Conservation (phyloP, 2,888 invertebrate genomes). For the Drosophila macrospina region DNA sequence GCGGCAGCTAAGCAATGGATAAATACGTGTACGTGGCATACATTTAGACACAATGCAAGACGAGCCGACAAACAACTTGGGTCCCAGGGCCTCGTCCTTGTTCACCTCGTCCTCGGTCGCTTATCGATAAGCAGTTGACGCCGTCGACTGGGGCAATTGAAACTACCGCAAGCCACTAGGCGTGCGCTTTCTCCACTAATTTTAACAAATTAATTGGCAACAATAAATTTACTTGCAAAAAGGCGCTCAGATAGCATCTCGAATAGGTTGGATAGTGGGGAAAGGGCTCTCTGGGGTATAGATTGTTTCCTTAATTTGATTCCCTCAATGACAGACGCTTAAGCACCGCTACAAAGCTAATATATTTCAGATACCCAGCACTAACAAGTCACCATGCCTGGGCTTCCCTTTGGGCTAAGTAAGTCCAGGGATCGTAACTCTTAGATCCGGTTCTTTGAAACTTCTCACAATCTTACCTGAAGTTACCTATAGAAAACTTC, state of each 20-base stretch:
- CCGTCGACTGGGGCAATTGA: conserved; percentile 61
- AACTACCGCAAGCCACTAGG: conserved; percentile 66
- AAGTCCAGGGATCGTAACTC: not conserved
- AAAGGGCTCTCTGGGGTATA: conserved; percentile 33
- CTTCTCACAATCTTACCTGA: not conserved
- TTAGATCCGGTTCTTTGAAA: not conserved
- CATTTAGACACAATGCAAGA: conserved; percentile 65
- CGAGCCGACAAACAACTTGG: conserved; percentile 51
- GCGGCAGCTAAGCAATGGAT: conserved; percentile 79
- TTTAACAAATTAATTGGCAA: conserved; percentile 84
- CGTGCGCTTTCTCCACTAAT: conserved; percentile 74
- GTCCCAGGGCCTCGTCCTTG: conserved; percentile 45
- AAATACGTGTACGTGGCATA: conserved; percentile 81
- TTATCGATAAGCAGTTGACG: conserved; percentile 80
- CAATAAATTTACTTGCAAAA: conserved; percentile 81
- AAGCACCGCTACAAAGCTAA: conserved; percentile 58
- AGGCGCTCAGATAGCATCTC: conserved; percentile 75
- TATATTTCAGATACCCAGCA: conserved; percentile 57
- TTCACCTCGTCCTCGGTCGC: conserved; percentile 38
- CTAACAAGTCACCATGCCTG: not conserved
- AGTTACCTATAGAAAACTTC: not conserved
- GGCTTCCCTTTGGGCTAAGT: not conserved
- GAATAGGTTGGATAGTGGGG: conserved; percentile 21
- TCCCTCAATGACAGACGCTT: conserved; percentile 74
- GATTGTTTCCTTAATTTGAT: conserved; percentile 78